Evolutionary conservation across 1,140 invertebrate species (phyloP).

Genomic region (Drosophila pachea): DNA sequence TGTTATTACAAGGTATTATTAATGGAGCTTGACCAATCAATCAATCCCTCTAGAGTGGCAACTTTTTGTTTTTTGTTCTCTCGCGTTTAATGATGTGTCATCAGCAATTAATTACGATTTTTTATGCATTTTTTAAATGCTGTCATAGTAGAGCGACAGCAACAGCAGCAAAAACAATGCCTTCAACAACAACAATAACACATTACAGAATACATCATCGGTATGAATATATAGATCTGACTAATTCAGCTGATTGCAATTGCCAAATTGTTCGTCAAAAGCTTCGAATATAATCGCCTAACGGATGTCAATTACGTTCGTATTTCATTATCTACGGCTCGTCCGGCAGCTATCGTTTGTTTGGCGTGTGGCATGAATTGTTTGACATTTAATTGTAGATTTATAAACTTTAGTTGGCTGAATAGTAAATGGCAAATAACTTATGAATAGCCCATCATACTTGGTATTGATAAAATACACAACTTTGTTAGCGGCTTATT

Average conservation of each 20-base stretch:
- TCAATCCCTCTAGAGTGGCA: conserved; percentile 3
- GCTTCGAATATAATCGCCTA: no score
- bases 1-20: not conserved
- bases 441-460: not conserved
- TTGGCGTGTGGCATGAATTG: not conserved
- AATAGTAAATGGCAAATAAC: not conserved
- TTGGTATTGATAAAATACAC: conserved; percentile 4
- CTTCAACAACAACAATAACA: not conserved
- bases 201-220: conserved; percentile 25
- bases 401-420: not conserved
- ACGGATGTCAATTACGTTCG: no score
- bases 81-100: conserved; percentile 51
- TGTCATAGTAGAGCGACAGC: conserved; percentile 6
- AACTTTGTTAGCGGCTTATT: conserved; percentile 9
- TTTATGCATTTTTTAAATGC: conserved; percentile 31
- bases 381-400: not conserved
- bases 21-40: conserved; percentile 30
- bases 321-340: no score
- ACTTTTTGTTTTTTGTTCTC: conserved; percentile 30
- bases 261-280: not conserved
- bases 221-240: conserved; percentile 34
- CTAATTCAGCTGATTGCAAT: conserved; percentile 19
- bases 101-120: conserved; percentile 62
- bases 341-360: no score
- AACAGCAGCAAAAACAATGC: conserved; percentile 18